Conservation (phyloP, 2,797 vertebrate species). For the Podarcis lilfordi region DNA sequence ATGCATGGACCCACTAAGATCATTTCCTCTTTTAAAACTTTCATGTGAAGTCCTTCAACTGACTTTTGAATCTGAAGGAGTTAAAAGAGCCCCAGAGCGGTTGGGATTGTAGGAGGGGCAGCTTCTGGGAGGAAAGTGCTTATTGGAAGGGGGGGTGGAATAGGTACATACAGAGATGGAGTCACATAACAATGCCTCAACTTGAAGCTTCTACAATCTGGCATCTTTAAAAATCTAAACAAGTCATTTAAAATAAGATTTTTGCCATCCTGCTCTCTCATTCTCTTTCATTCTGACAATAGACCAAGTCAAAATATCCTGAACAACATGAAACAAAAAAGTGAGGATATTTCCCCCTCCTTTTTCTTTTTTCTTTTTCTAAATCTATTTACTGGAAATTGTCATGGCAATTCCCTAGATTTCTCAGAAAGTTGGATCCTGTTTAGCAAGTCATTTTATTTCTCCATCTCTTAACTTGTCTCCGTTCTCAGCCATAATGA, state of each 20-base stretch:
- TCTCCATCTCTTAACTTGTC: conserved; percentile 68
- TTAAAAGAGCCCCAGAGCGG: background rate
- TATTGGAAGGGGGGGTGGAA: no score
- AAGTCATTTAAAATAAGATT: conserved; percentile 52
- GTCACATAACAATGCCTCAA: background rate
- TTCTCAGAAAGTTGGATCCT: conserved; percentile 72
- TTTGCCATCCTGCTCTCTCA: conserved; percentile 38
- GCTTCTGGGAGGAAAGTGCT: background rate
- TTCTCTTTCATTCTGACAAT: conserved; percentile 66
- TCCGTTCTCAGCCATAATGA: conserved; percentile 73
- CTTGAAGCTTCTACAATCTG: background rate
- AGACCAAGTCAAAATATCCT: conserved; percentile 63
- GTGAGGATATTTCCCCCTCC: background rate
- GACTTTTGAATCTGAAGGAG: background rate
- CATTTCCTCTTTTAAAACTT: background rate
- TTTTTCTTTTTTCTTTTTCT: conserved; percentile 14
- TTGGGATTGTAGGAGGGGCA: background rate
- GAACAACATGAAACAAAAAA: conserved; percentile 59
- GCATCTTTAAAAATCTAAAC: conserved; percentile 14
- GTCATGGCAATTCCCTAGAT: conserved; percentile 68
- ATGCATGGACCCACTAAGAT: no score
- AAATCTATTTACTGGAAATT: conserved; percentile 63
- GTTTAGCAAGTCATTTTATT: conserved; percentile 78
- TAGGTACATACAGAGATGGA: background rate
- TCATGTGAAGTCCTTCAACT: background rate